Evolutionary conservation across 2,797 vertebrate genomes (phyloP).

Genomic region (Alauda arvensis): DNA sequence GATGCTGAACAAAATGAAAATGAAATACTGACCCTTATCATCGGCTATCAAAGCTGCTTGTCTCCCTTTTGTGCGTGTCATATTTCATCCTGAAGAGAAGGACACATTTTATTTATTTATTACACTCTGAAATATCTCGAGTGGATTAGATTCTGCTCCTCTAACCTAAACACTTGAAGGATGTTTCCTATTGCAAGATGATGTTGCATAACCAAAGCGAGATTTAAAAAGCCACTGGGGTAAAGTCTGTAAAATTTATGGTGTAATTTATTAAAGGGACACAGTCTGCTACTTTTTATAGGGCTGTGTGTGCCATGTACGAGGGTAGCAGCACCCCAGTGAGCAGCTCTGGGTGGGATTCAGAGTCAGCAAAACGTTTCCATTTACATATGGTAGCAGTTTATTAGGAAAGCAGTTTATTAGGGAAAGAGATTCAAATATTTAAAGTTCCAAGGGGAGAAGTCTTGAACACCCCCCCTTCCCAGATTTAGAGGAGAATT

Average conservation of each 20-base stretch:
- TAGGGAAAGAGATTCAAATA: conserved; percentile 28
- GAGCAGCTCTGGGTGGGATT: not conserved
- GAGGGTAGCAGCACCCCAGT: not conserved
- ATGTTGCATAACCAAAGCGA: conserved; percentile 7
- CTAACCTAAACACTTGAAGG: conserved; percentile 39
- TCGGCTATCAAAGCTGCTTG: conserved; percentile 34
- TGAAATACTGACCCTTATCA: conserved; percentile 33
- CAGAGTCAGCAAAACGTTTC: not conserved
- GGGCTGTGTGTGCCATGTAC: not conserved
- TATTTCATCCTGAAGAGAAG: conserved; percentile 37
- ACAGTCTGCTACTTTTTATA: conserved; percentile 50
- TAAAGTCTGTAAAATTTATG: conserved; percentile 52
- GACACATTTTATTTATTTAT: conserved; percentile 47
- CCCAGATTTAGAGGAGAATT: not conserved
- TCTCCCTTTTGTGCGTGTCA: not conserved
- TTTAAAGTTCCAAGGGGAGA: not conserved
- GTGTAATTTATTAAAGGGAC: conserved; percentile 48
- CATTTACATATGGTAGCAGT: conserved; percentile 36
- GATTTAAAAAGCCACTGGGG: conserved; percentile 35
- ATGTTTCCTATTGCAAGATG: conserved; percentile 48
- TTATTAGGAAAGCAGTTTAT: conserved; percentile 50
- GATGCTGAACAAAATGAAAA: conserved; percentile 23
- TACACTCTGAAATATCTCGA: conserved; percentile 9
- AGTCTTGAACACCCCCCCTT: not conserved
- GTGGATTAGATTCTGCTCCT: conserved; percentile 24